These are phyloP conservation scores for Bradypodion pumilum DNA, from an alignment of 2,797 vertebrate genomes.

Conservation along the genomic window DNA sequence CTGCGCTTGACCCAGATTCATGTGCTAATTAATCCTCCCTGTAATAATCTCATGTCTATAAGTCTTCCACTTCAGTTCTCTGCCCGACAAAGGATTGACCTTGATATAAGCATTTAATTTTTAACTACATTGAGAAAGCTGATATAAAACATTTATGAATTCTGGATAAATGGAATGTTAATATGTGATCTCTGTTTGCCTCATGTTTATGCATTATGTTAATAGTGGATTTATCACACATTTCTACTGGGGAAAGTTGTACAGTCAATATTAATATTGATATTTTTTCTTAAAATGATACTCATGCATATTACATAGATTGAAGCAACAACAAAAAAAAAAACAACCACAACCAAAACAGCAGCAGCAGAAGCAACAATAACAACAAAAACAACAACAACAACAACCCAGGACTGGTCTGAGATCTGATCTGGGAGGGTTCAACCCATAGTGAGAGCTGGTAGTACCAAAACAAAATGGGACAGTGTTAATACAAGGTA, in stretches of 20 bases:
- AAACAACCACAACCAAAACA: too few relatives aligned
- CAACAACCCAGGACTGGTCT: too few relatives aligned
- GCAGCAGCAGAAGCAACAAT: too few relatives aligned
- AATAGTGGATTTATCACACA: constrained; percentile 60
- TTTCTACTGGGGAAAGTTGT: constrained; percentile 49
- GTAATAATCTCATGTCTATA: constrained; percentile 49
- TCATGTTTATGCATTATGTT: constrained; percentile 63
- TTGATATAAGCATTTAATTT: constrained; percentile 57
- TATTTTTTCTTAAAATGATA: constrained; percentile 26
- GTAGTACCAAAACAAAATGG: too few relatives aligned
- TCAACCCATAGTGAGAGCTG: too few relatives aligned
- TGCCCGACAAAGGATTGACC: constrained; percentile 45
- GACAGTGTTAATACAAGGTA: too few relatives aligned
- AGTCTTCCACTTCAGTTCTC: constrained; percentile 48
- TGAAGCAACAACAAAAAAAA: too few relatives aligned
- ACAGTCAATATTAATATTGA: constrained; percentile 43
- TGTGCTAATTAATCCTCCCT: constrained; percentile 40
- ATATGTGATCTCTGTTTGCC: constrained; percentile 53
- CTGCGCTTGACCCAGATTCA: constrained; percentile 32
- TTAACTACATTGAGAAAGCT: constrained; percentile 38
- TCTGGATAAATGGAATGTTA: constrained; percentile 47
- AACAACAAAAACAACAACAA: too few relatives aligned
- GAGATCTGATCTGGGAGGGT: too few relatives aligned
- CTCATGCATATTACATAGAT: too few relatives aligned
- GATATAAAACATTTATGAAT: constrained; percentile 61